Evolutionary conservation across 37 sponge, comb jelly and placozoan species (phyloP), one percentile per base, ranked within the genome.

Genomic region (Eunapius fragilis): DNA sequence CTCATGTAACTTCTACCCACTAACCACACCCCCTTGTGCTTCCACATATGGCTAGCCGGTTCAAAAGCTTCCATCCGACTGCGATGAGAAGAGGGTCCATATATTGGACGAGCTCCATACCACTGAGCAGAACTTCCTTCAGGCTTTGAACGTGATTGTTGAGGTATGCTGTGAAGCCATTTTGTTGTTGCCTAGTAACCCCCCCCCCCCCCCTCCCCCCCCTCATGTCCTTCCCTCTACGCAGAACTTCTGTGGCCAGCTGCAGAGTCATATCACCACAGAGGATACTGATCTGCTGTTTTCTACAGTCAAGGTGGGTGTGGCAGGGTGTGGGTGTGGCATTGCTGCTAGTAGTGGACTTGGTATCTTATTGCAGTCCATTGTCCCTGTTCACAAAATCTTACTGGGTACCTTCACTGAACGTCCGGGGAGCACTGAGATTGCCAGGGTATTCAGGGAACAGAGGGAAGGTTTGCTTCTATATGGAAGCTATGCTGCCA

Each of bases 41-140:
- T 26, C 47, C 47, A 45, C 47, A 45, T 11, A 45, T 11, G 47
- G 47, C 47, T 45, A 45, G 4, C 47, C 4, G 47, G 9, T 9
- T 45, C 47, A 45, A 9, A 45, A 45, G 47, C 47, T 45, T 45
- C 47, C 47, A 45, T 50, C 81, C 41, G 85, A 88, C 58, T 58
- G 49, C 11, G 89, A 91, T 81, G 92, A 89, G 33, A 92, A 92
- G 90, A 83, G 69, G 36, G 24, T 36, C 6, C 77, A 80, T 28
- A 34, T 92, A 27, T 12, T 95, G n/a, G 23, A 38, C 19, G 95
- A 95, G 78, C 69, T 95, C 22, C 87, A 76, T 72, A 90, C 92
- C 78, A 95, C 95, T 37, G 95, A 95, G 74, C 89, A 87, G 89
- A 92, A 82, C 70, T 91, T 86, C 49, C 69, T 95, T 31, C 23